These are phyloP conservation scores for Psix sp. DNA, from an alignment of 1,140 invertebrate species.

Conservation along the genomic window DNA sequence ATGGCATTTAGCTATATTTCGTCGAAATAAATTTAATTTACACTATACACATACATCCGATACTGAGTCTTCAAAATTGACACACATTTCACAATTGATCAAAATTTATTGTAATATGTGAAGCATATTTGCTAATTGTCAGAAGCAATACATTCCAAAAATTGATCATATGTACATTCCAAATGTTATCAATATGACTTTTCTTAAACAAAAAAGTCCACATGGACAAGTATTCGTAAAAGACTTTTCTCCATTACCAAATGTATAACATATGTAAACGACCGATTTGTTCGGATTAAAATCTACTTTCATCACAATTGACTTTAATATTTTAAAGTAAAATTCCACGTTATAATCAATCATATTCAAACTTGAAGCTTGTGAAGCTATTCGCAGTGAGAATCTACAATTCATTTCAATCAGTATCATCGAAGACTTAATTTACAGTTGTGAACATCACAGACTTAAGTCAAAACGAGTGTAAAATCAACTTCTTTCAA, in stretches of 20 bases:
- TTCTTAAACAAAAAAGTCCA: not conserved
- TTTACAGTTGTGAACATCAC: too few species aligned
- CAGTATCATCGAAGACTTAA: too few species aligned
- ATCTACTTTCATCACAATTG: slow-evolving; percentile 1
- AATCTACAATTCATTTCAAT: not conserved
- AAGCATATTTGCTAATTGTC: not conserved
- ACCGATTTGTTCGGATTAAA: not conserved
- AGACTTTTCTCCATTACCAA: not conserved
- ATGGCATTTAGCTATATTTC: slow-evolving; percentile 6
- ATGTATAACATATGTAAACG: not conserved
- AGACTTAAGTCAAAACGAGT: too few species aligned
- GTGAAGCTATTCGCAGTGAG: not conserved
- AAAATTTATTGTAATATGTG: not conserved
- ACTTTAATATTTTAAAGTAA: not conserved
- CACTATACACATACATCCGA: slow-evolving; percentile 21
- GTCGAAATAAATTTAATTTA: slow-evolving; percentile 20
- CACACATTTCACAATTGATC: not conserved
- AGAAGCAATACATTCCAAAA: not conserved
- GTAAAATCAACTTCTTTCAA: too few species aligned
- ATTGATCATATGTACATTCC: slow-evolving; percentile 12
- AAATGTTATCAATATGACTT: not conserved
- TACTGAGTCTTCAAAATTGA: slow-evolving; percentile 13
- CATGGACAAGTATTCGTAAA: too few species aligned
- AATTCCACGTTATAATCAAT: not conserved
- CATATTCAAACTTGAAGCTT: slow-evolving; percentile 7